Percentiles rank a stretch among this genome's conserved stretches.
Evolutionary conservation across 2,113 vertebrate genomes (phyloP).

Genomic region (Typhlomys cinereus): DNA sequence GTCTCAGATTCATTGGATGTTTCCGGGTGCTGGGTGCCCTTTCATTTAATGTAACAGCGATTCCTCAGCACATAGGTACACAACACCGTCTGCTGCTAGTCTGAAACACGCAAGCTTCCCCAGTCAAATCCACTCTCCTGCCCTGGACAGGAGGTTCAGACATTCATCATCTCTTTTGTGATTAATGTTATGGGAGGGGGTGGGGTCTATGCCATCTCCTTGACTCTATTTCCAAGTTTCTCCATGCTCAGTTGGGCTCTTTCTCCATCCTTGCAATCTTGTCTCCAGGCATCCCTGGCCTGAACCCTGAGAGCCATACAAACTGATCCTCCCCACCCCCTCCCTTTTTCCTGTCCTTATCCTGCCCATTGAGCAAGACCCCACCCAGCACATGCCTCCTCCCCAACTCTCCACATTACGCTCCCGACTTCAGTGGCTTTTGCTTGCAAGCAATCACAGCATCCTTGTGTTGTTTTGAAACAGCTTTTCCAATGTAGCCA

Average conservation of each 20-base stretch:
- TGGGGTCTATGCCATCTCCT: background rate
- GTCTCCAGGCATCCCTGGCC: background rate
- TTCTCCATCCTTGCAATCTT: background rate
- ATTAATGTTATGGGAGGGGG: rapidly evolving
- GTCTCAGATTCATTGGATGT: background rate
- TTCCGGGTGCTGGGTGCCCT: no score
- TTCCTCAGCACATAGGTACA: background rate
- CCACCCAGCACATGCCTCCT: rapidly evolving
- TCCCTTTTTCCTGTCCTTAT: background rate
- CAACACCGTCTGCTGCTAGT: background rate
- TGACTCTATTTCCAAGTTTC: background rate
- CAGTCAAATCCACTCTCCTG: no score
- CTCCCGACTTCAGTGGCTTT: background rate
- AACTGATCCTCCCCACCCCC: background rate
- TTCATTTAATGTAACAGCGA: background rate
- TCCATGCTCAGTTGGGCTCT: background rate
- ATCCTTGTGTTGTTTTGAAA: background rate
- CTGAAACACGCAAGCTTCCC: background rate
- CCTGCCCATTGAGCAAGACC: background rate
- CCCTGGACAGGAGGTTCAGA: background rate
- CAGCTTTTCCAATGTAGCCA: background rate
- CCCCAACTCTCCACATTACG: background rate
- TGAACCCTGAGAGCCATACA: background rate
- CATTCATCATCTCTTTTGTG: background rate
- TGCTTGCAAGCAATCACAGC: background rate